Evolutionary conservation across 2,113 vertebrate genomes (phyloP).

Genomic region (Trematomus loennbergii): DNA sequence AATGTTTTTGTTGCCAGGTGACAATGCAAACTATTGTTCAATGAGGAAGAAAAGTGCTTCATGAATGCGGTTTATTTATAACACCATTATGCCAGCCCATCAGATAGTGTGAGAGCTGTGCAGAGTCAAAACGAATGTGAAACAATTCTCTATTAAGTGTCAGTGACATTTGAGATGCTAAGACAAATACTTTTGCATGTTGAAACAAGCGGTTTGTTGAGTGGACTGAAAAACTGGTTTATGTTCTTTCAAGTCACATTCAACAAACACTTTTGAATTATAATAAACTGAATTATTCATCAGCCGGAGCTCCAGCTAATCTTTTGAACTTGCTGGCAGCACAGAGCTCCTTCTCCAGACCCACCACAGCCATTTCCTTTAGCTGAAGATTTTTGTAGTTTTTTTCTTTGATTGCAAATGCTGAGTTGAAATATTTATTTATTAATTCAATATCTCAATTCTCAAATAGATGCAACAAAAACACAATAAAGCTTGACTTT

Average conservation of each 20-base stretch:
- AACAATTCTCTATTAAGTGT: not conserved
- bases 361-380: not conserved
- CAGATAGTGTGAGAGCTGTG: too few species aligned
- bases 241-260: not conserved
- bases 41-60: too few species aligned
- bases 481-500: not conserved
- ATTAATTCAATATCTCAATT: not conserved
- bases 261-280: not conserved
- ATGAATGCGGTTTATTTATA: not conserved
- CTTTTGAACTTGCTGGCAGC: not conserved
- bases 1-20: not conserved
- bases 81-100: not conserved
- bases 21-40: too few species aligned
- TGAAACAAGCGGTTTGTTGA: not conserved
- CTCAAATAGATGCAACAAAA: not conserved
- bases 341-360: not conserved
- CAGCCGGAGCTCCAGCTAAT: not conserved
- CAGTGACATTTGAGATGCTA: not conserved
- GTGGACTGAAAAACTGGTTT: not conserved
- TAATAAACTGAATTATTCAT: conserved; percentile 17
- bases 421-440: not conserved
- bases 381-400: not conserved
- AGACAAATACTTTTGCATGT: conserved; percentile 1
- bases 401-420: not conserved
- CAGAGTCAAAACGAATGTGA: conserved; percentile 23